Evolutionary conservation across 2,888 invertebrate genomes (phyloP), one percentile per base, ranked within the genome.

Genomic region (Pyralis farinalis): DNA sequence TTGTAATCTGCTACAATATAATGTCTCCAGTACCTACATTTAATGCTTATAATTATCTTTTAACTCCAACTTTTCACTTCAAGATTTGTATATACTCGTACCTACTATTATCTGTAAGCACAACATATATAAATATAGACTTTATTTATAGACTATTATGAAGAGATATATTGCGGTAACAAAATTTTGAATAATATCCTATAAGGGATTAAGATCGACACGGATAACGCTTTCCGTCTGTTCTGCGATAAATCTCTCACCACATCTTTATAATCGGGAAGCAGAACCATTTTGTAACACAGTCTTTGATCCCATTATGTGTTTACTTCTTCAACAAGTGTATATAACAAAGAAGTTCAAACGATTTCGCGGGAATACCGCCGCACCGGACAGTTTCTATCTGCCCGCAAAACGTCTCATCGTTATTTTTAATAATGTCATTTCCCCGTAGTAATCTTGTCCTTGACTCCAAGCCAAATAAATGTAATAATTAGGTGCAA

Each of bases 271-370:
- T 37, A 51, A 61, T 63, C 51, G 51, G 7, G 16, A 29, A 20
- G 22, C 22, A 11, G 28, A 55, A 54, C 44, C 43, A 45, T 52
- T 51, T 59, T 55, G 59, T 46, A 51, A 47, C 50, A 47, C 36
- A 6, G 46, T 49, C 59, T 73, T 73, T 73, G 72, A 73, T 72
- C 62, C 54, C 12, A 35, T 30, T 40, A 36, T 41, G 44, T 58
- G 63, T 59, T 55, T 55, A 55, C 51, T 54, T 53, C 49, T 46
- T 49, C 45, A 46, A 49, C 44, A 46, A 47, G 12, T 20, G 41
- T 44, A 37, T 44, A 37, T 46, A 47, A 58, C 47, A 55, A 54
- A 48, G 40, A 41, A 40, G 31, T 48, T 52, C 42, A 45, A 53
- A 51, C 46, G 40, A 40, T 48, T 41, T 36, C 35, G 21, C 40